phyloP scores from a whole-genome alignment of 2,113 vertebrate species.

The Colius striatus region DNA sequence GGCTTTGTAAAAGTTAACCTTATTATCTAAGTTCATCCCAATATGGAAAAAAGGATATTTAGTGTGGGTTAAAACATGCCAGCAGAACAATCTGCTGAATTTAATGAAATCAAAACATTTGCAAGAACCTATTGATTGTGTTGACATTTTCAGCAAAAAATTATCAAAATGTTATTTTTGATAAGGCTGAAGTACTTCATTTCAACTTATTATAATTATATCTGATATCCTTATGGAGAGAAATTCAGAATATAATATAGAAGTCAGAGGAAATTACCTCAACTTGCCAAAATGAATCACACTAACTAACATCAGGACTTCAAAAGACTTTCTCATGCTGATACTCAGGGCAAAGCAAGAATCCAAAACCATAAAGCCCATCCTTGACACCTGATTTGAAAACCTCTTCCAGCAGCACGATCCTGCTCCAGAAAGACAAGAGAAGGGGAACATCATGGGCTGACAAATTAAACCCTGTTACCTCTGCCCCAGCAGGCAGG shows the following conservation, averaged over 20 bases:
- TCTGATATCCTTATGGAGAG: conserved; percentile 41
- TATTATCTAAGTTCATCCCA: conserved; percentile 37
- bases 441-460: not conserved
- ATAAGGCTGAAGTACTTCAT: conserved; percentile 68
- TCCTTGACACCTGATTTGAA: not conserved
- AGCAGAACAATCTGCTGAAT: conserved; percentile 59
- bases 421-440: not conserved
- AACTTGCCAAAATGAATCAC: not conserved
- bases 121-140: conserved; percentile 70
- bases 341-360: not conserved
- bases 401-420: not conserved
- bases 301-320: not conserved
- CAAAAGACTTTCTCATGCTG: not conserved
- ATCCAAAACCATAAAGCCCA: not conserved
- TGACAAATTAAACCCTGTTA: not conserved
- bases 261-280: conserved; percentile 24
- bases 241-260: not conserved
- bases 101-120: conserved; percentile 67
- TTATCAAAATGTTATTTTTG: conserved; percentile 69
- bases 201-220: conserved; percentile 56
- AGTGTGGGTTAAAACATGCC: not conserved
- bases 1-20: conserved; percentile 20
- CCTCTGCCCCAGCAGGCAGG: conserved; percentile 2
- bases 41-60: conserved; percentile 33
- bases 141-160: conserved; percentile 68